Percentiles rank a stretch among this genome's conserved stretches.
phyloP scores from a whole-genome alignment of 2,888 invertebrate species.

The Monoplex corrugatus region DNA sequence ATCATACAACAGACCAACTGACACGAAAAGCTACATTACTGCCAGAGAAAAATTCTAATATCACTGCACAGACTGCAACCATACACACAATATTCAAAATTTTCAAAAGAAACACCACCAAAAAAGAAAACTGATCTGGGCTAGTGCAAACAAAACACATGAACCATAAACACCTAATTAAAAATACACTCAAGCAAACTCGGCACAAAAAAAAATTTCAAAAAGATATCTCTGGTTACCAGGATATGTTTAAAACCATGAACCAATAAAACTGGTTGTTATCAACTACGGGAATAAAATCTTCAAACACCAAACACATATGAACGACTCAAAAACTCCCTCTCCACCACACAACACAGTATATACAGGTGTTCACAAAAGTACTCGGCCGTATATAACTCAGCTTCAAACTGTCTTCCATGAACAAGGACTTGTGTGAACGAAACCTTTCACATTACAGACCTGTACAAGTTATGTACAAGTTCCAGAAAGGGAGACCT shows the following conservation, averaged over 20 bases:
- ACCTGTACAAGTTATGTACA: no score
- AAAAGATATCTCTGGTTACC: background rate
- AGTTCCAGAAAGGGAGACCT: no score
- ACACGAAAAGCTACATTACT: background rate
- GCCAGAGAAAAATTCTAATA: background rate
- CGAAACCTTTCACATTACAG: no score
- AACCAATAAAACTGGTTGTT: background rate
- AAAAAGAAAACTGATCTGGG: background rate
- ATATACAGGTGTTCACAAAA: background rate
- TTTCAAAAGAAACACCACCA: background rate
- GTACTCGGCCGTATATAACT: no score
- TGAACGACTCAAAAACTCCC: background rate
- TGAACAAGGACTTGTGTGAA: no score
- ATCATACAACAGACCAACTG: no score
- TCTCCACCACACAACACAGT: background rate
- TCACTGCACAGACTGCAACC: background rate
- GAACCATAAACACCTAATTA: background rate
- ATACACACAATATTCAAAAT: background rate
- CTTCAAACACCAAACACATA: background rate
- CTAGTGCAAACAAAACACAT: background rate
- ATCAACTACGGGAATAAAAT: background rate
- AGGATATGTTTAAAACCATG: slow-evolving; percentile 23
- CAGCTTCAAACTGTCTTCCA: no score
- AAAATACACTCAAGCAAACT: background rate
- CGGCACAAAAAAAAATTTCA: background rate